Conservation (phyloP, 2,888 invertebrate species). For the Marronus borbonicus region DNA sequence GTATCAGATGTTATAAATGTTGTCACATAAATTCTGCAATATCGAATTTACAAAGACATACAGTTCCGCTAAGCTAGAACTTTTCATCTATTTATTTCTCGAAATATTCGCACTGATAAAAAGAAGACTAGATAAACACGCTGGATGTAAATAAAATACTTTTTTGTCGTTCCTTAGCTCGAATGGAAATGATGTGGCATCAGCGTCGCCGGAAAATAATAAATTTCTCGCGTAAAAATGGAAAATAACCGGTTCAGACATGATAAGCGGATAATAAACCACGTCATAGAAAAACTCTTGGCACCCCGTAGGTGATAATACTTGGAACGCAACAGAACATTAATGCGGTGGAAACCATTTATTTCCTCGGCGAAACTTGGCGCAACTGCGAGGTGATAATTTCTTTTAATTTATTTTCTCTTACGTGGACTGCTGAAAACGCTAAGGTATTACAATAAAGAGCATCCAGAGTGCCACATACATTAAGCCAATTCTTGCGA, state of each 20-base stretch:
- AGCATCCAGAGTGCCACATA: not conserved
- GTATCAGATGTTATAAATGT: too few species aligned
- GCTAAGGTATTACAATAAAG: constrained; percentile 15
- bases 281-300: constrained; percentile 43
- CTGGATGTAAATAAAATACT: not conserved
- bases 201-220: constrained; percentile 35
- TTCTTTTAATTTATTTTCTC: constrained; percentile 47
- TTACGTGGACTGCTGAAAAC: not conserved
- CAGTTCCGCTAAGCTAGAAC: too few species aligned
- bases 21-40: too few species aligned
- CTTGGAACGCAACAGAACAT: constrained; percentile 46
- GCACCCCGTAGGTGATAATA: constrained; percentile 45
- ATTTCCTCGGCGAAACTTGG: constrained; percentile 42
- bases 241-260: constrained; percentile 39
- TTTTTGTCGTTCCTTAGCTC: constrained; percentile 17
- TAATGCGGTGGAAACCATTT: constrained; percentile 48
- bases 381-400: constrained; percentile 41
- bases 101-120: too few species aligned
- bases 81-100: too few species aligned
- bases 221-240: constrained; percentile 43
- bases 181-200: constrained; percentile 24
- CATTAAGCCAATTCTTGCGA: not conserved
- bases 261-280: constrained; percentile 47
- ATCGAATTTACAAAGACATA: too few species aligned
- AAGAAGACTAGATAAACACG: not conserved